Evolutionary conservation across 2,888 invertebrate species (phyloP).

Genomic region (Laothoe populi): DNA sequence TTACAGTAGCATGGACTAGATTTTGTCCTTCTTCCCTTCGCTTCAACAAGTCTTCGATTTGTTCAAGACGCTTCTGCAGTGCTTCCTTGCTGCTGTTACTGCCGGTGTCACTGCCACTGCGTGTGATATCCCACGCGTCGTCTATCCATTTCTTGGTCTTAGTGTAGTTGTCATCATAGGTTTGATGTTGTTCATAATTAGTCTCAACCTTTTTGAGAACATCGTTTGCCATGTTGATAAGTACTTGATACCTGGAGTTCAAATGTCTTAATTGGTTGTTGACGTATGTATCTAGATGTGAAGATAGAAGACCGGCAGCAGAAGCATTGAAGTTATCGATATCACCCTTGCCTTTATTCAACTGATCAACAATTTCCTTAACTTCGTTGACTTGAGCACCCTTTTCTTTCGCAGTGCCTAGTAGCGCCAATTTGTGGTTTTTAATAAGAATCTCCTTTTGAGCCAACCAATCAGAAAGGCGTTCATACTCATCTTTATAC

Average conservation of each 20-base stretch:
- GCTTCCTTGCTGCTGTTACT: conserved; percentile 92
- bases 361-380: conserved; percentile 89
- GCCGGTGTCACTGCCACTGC: conserved; percentile 91
- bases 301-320: conserved; percentile 90
- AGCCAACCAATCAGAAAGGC: conserved; percentile 96
- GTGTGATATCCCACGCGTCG: conserved; percentile 92
- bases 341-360: conserved; percentile 91
- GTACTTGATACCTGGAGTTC: conserved; percentile 95
- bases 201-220: conserved; percentile 96
- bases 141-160: conserved; percentile 94
- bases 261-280: conserved; percentile 94
- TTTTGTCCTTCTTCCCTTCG: conserved; percentile 95
- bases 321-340: conserved; percentile 93
- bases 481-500: conserved; percentile 96
- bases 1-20: conserved; percentile 93
- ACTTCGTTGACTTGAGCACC: conserved; percentile 93
- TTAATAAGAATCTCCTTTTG: conserved; percentile 96
- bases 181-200: conserved; percentile 93
- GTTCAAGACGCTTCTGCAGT: conserved; percentile 91
- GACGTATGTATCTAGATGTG: conserved; percentile 94
- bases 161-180: conserved; percentile 90
- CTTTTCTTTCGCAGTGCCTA: conserved; percentile 92
- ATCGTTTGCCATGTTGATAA: conserved; percentile 94
- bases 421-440: conserved; percentile 93
- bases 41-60: conserved; percentile 91